Percentiles rank a stretch among this genome's conserved stretches.
Conservation (phyloP, 2,797 vertebrate species). For the Loris lydekkerianus region DNA sequence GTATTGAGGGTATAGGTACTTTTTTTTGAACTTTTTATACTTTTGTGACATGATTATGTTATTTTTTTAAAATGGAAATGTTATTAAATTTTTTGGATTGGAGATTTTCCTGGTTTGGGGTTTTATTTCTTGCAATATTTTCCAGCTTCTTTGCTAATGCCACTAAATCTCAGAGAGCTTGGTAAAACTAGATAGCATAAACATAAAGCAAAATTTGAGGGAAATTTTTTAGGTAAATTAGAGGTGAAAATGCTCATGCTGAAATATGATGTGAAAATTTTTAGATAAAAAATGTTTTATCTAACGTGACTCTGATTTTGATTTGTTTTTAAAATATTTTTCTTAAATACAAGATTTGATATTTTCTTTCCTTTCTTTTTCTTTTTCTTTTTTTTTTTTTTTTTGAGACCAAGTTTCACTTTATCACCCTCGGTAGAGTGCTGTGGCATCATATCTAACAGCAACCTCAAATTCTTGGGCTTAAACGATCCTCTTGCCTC, state of each 20-base stretch:
- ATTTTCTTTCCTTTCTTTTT: neutral
- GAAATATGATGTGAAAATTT: conserved; percentile 8
- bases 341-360: conserved; percentile 51
- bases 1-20: neutral
- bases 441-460: too few relatives aligned
- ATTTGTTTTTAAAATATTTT: conserved; percentile 54
- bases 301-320: conserved; percentile 32
- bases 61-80: conserved; percentile 55
- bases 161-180: neutral
- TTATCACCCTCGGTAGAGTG: too few relatives aligned
- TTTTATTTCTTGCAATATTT: neutral
- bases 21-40: conserved; percentile 19
- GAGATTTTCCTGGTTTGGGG: neutral
- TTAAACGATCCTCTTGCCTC: too few relatives aligned
- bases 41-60: conserved; percentile 52
- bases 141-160: neutral
- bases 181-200: neutral
- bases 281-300: neutral
- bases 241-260: neutral
- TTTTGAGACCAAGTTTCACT: too few relatives aligned
- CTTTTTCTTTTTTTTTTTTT: too few relatives aligned
- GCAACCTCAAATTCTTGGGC: too few relatives aligned
- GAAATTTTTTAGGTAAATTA: neutral
- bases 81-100: neutral
- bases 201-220: neutral